These are phyloP conservation scores for Bufo bufo DNA, from an alignment of 2,113 vertebrate genomes.

Conservation along the genomic window DNA sequence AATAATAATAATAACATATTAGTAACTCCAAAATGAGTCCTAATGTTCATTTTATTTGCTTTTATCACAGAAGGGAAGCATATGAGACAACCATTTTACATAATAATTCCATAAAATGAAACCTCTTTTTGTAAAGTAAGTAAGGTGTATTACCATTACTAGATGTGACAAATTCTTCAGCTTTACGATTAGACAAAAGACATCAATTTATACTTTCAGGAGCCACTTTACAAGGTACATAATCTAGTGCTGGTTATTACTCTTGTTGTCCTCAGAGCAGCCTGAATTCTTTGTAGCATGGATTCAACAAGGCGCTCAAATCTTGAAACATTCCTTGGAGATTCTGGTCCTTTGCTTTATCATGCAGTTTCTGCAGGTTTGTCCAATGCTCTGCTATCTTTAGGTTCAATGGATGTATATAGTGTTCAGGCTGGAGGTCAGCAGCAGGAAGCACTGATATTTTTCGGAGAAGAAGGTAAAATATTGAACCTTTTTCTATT, in stretches of 20 bases:
- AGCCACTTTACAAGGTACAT: neutral
- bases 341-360: neutral
- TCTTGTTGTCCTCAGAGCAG: neutral
- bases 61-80: too few relatives aligned
- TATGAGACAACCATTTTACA: too few relatives aligned
- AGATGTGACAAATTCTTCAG: neutral
- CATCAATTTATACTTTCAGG: neutral
- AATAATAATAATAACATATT: too few relatives aligned
- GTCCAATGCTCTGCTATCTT: neutral
- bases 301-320: neutral
- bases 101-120: too few relatives aligned
- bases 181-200: neutral
- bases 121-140: too few relatives aligned
- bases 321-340: neutral
- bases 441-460: neutral
- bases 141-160: neutral
- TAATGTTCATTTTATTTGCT: too few relatives aligned
- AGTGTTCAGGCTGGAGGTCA: neutral
- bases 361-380: neutral
- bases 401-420: neutral
- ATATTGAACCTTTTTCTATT: neutral
- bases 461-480: neutral
- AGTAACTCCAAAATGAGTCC: too few relatives aligned
- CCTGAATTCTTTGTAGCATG: neutral
- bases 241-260: neutral